Evolutionary conservation across 2,113 vertebrate species (phyloP), one percentile per base, ranked within the genome.

Genomic region (Mustela lutreola): DNA sequence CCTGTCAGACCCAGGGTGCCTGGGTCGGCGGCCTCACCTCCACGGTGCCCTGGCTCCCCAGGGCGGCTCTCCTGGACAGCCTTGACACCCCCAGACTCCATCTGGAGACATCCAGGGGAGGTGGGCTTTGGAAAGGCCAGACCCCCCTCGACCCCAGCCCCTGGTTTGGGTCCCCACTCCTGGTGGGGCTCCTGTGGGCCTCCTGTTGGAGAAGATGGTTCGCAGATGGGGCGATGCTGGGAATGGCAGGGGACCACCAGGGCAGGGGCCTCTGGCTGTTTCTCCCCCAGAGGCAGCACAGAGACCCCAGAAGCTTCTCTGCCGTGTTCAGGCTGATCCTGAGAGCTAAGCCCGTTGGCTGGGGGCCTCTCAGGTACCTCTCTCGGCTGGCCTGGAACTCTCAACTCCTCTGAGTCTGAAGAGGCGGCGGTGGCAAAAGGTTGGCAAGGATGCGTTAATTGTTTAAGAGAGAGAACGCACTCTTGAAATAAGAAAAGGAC

Each of bases 351-450:
- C 36, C 10, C 85, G 62, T 65, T 56, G 92, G 70, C 96, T 92
- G 83, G 75, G 14, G 0, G 36, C 89, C 92, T 89, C 91, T 90
- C 96, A 33, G 96, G 58, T 7, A 50, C 91, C 91, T 78, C 65
- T 31, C 71, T 94, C 88, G 65, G 80, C 15, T 67, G 93, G 85
- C 96, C 94, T 0, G 95, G 58, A 85, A 85, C 91, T 88, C 95
- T 94, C 24, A 58, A 63, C 97, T 97, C 53, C 97, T 97, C 98
- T 98, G 98, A 81, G 83, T 97, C 60, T 94, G 94, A 83, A 98
- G 97, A 95, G 0, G 96, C 79, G 98, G 87, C 11, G 39, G 95
- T 1, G 91, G 98, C 87, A 97, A 96, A 97, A 60, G 87, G 93
- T 98, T 95, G 99, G 97, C 94, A 97, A 91, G 96, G 82, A 93